A percentile compares a stretch with the other conserved stretches of the same genome.
Conservation (phyloP, 2,113 vertebrate genomes). For the Neomonachus schauinslandi region DNA sequence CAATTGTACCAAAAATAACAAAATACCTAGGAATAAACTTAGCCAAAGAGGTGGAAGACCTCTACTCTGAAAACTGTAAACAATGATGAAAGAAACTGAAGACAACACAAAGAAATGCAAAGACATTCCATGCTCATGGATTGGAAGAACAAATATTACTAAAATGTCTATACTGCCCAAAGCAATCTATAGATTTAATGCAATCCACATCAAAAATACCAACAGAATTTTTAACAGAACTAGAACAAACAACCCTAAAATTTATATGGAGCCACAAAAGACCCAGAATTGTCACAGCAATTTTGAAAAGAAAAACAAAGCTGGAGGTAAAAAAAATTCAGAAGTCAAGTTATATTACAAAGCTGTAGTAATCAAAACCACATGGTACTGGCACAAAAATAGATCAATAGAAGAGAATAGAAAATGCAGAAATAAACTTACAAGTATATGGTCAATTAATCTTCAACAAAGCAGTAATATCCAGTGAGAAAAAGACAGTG, state of each 20-base stretch:
- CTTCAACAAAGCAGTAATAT: no score
- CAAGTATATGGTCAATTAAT: no score
- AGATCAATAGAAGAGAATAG: no score
- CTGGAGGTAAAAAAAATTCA: neutral
- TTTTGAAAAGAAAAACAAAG: neutral
- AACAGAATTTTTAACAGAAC: neutral
- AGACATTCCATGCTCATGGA: neutral
- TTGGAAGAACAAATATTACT: neutral
- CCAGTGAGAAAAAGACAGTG: no score
- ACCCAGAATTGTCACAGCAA: neutral
- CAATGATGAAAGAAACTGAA: neutral
- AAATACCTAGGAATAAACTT: neutral
- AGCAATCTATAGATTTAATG: no score
- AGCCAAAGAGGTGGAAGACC: neutral
- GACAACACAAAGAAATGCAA: neutral
- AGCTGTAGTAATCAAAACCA: neutral
- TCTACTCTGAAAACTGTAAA: neutral
- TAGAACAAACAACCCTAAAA: neutral
- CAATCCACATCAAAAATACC: neutral
- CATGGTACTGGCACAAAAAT: no score
- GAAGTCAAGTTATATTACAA: neutral
- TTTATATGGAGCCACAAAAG: neutral
- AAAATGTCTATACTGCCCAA: neutral
- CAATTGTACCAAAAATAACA: neutral
- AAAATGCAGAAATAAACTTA: no score